Conservation (phyloP, 2,113 vertebrate genomes). For the Dipodomys ordii region DNA sequence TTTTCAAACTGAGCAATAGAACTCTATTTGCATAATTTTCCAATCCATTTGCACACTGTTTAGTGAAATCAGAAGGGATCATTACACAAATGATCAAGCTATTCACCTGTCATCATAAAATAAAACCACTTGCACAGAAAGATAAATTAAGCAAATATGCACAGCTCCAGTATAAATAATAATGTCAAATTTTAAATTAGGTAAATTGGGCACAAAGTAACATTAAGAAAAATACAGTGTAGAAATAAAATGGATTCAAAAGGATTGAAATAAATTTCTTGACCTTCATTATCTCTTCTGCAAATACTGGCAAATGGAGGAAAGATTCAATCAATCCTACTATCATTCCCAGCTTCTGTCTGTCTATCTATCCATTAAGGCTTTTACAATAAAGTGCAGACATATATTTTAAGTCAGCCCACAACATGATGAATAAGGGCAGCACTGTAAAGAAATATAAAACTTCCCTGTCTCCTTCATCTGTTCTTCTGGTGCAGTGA, state of each 20-base stretch:
- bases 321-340: neutral
- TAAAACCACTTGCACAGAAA: neutral
- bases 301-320: neutral
- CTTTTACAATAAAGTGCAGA: slow-evolving; percentile 81
- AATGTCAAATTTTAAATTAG: slow-evolving; percentile 14
- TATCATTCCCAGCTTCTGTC: slow-evolving; percentile 65
- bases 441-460: slow-evolving; percentile 84
- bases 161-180: neutral
- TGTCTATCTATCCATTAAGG: slow-evolving; percentile 75
- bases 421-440: slow-evolving; percentile 87
- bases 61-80: slow-evolving; percentile 22
- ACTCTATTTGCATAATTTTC: neutral
- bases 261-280: neutral
- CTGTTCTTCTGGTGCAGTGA: slow-evolving; percentile 86
- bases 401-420: slow-evolving; percentile 80
- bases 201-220: neutral
- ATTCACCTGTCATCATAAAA: neutral
- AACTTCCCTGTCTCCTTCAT: slow-evolving; percentile 88
- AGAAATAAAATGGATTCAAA: neutral
- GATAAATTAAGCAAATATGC: neutral
- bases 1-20: neutral
- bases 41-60: neutral
- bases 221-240: neutral
- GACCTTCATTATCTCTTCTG: neutral
- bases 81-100: slow-evolving; percentile 21